Conservation (phyloP, 2,888 invertebrate species). For the Andricus curvator region DNA sequence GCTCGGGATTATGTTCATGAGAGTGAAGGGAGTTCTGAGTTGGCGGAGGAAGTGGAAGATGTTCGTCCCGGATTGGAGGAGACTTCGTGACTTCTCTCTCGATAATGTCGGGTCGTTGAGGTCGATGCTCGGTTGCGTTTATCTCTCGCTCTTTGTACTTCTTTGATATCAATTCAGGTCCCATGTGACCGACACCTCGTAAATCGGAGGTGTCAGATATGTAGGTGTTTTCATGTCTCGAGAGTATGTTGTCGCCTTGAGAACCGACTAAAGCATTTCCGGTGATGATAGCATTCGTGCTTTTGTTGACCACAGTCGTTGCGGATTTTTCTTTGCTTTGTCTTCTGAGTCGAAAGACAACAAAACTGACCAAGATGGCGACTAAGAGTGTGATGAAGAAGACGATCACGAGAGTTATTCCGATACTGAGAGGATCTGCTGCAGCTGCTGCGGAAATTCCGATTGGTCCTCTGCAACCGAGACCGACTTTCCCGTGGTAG, state of each 20-base stretch:
- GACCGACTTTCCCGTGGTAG: constrained; percentile 86
- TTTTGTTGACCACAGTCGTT: constrained; percentile 87
- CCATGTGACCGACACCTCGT: constrained; percentile 87
- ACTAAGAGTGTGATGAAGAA: constrained; percentile 95
- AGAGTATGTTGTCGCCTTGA: constrained; percentile 85
- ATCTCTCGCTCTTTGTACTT: constrained; percentile 94
- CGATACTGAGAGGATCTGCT: constrained; percentile 93
- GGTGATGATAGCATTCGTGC: constrained; percentile 86
- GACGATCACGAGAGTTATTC: constrained; percentile 94
- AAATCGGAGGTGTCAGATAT: constrained; percentile 83
- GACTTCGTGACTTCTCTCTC: constrained; percentile 93
- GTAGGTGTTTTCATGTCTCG: constrained; percentile 84
- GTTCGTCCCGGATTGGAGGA: constrained; percentile 88
- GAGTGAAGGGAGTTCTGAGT: constrained; percentile 86
- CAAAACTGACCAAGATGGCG: constrained; percentile 93
- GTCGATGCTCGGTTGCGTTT: constrained; percentile 85
- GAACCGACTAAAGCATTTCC: constrained; percentile 85
- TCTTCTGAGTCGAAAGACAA: constrained; percentile 93
- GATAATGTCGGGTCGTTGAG: constrained; percentile 95
- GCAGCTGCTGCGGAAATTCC: constrained; percentile 87
- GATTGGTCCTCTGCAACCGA: constrained; percentile 87
- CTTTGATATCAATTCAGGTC: constrained; percentile 92
- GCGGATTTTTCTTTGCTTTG: constrained; percentile 92
- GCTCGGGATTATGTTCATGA: constrained; percentile 86
- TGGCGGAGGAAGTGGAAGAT: constrained; percentile 88